Percentiles rank a stretch among this genome's conserved stretches.
These are phyloP conservation scores for Thaumetopoea pityocampa DNA, from an alignment of 1,140 invertebrate species.

Conservation along the genomic window DNA sequence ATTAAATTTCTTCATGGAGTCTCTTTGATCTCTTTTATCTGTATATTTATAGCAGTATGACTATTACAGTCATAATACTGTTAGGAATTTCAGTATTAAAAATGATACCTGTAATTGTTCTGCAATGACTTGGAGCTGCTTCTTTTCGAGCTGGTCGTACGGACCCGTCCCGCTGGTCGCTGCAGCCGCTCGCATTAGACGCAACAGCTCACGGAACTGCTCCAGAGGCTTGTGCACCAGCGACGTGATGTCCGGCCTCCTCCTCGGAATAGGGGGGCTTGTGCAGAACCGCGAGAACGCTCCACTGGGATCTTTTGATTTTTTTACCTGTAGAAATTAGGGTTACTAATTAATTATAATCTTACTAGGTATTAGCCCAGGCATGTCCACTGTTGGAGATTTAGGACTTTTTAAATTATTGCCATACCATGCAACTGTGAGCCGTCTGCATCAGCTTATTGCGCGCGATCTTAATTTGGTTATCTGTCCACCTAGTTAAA, in stretches of 20 bases:
- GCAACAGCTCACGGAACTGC: conserved; percentile 73
- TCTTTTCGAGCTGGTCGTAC: conserved; percentile 67
- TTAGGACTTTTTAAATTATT: no score
- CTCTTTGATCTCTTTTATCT: no score
- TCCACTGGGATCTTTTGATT: conserved; percentile 77
- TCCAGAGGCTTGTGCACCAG: conserved; percentile 88
- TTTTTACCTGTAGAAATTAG: conserved; percentile 69
- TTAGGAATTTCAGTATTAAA: no score
- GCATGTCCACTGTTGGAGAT: no score
- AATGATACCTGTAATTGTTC: conserved; percentile 72
- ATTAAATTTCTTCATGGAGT: no score
- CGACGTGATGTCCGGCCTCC: conserved; percentile 87
- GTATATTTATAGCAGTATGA: no score
- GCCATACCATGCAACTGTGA: no score
- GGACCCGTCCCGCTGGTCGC: conserved; percentile 53
- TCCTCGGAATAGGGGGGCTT: conserved; percentile 85
- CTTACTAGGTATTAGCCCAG: no score
- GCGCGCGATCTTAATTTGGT: no score
- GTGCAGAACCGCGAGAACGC: conserved; percentile 84
- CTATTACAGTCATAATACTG: no score
- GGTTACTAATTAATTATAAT: conserved; percentile 6
- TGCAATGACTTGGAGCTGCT: conserved; percentile 65
- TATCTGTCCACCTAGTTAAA: no score
- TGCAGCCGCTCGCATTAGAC: conserved; percentile 67
- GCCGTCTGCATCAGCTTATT: no score